Conservation (phyloP, 2,113 vertebrate genomes). For the human region DNA sequence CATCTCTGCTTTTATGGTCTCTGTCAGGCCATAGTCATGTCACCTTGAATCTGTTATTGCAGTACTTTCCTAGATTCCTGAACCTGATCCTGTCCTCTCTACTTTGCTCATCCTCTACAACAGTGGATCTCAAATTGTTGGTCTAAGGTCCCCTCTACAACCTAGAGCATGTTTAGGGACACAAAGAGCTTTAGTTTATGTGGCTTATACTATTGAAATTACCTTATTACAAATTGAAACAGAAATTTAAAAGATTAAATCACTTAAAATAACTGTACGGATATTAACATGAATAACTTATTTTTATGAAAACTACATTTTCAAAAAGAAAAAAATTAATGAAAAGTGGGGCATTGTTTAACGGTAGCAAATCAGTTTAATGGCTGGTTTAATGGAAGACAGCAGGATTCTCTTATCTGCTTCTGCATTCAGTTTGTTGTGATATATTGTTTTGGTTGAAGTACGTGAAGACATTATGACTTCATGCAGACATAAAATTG, state of each 20-base stretch:
- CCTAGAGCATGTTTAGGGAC: neutral
- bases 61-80: neutral
- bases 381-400: neutral
- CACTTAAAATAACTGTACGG: neutral
- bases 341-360: neutral
- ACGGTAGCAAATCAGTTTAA: neutral
- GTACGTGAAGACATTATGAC: neutral
- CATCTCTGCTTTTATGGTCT: neutral
- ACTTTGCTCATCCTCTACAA: neutral
- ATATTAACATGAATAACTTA: neutral
- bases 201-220: neutral
- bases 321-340: neutral
- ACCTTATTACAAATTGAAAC: neutral
- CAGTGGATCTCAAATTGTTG: neutral
- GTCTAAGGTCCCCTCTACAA: neutral
- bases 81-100: neutral
- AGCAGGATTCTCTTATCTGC: neutral
- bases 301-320: neutral
- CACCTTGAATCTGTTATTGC: neutral
- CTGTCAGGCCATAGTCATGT: neutral
- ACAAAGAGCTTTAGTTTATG: neutral
- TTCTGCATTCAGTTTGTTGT: neutral
- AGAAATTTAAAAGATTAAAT: neutral
- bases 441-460: slow-evolving; percentile 11
- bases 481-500: neutral